Evolutionary conservation across 2,888 invertebrate genomes (phyloP), one percentile per base, ranked within the genome.

Genomic region (Habroteleia sp.): DNA sequence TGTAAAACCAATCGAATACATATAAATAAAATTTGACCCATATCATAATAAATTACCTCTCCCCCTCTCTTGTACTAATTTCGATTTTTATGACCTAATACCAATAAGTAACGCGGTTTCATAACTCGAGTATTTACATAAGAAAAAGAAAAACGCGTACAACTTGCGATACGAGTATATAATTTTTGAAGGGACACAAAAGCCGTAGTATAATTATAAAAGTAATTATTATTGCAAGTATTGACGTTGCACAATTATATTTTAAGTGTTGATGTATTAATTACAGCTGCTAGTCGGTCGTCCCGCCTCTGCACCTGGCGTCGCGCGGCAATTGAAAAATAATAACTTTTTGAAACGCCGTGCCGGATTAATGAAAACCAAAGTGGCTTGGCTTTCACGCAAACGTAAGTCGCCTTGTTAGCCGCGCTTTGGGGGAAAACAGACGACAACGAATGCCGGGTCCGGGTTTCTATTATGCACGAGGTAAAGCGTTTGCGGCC

Each of bases 381-480:
- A 69, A 69, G 69, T 60, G 60, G 69, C 69, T 52, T 27, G 20
- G 10, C 23, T 48, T 68, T 68, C 60, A 52, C 42, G 69, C 60
- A 69, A 68, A 69, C 37, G 52, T 68, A 58, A 41, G 41, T 48
- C 56, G 42, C 25, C 48, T 50, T 41, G 50, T 63, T 63, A 29
- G 50, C 11, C 14, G 48, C 16, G 42, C 33, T 42, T 41, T n/a
- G n/a, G 14, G 50, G 44, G 66, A 46, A 50, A 33, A n/a, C 23
- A 29, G 5, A 35, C 50, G 66, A 8, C 37, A 37, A 56, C 46
- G 31, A 46, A 56, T 37, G 14, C 62, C 31, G 39, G 39, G 42
- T n/a, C 25, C 17, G 16, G 44, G 35, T 25, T 54, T 48, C 48
- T 48, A 39, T 66, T 66, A 46, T 54, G 10, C 8, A 6, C 42